A percentile compares a stretch with the other conserved stretches of the same genome.
Evolutionary conservation across 2,888 invertebrate genomes (phyloP).

Genomic region (Fabriciana adippe): DNA sequence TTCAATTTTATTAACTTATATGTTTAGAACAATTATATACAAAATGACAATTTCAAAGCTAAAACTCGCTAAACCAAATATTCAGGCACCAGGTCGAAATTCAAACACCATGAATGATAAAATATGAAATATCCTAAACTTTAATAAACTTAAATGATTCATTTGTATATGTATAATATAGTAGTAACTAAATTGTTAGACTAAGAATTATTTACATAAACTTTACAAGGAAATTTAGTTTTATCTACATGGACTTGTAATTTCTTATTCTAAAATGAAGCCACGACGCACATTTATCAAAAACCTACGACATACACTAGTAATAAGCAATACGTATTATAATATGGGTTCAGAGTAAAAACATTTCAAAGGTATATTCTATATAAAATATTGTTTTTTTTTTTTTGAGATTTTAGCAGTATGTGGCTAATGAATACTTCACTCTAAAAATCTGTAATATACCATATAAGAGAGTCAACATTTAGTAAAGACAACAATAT

Average conservation of each 20-base stretch:
- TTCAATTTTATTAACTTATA: constrained; percentile 8
- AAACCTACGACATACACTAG: constrained; percentile 35
- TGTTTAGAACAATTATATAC: constrained; percentile 18
- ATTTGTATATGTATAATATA: constrained; percentile 52
- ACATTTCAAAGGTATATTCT: constrained; percentile 32
- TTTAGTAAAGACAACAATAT: constrained; percentile 50
- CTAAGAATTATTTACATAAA: constrained; percentile 65
- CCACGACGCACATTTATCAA: constrained; percentile 62
- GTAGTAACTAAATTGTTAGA: constrained; percentile 50
- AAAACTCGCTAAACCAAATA: constrained; percentile 35
- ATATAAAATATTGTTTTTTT: constrained; percentile 36
- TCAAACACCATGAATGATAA: constrained; percentile 34
- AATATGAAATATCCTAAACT: constrained; percentile 43
- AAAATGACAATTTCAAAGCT: constrained; percentile 23
- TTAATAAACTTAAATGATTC: constrained; percentile 49
- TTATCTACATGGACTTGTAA: constrained; percentile 73
- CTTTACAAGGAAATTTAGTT: constrained; percentile 55
- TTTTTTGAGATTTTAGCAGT: constrained; percentile 33
- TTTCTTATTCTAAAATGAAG: constrained; percentile 58
- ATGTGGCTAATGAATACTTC: constrained; percentile 34
- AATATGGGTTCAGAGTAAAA: constrained; percentile 31
- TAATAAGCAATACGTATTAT: constrained; percentile 28
- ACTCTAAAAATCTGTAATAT: constrained; percentile 38
- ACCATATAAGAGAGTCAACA: constrained; percentile 43
- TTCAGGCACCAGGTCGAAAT: constrained; percentile 39